phyloP scores from a whole-genome alignment of 2,888 invertebrate genomes.

The Pimpla rufipes region DNA sequence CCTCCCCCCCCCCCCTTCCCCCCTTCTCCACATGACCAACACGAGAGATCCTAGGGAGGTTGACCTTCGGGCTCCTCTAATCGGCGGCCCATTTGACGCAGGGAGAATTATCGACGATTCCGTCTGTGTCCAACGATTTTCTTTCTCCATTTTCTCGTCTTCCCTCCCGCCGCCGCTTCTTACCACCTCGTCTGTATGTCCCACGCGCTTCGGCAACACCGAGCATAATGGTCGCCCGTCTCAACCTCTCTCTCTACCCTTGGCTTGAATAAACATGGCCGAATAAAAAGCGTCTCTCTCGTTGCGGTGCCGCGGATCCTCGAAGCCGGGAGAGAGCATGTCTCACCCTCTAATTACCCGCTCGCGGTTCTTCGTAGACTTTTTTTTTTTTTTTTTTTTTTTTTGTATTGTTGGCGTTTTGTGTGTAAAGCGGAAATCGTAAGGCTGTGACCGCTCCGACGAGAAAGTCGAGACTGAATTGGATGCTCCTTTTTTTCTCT shows the following conservation, averaged over 20 bases:
- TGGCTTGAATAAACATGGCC: constrained; percentile 44
- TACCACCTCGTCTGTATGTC: background rate
- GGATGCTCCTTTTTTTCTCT: background rate
- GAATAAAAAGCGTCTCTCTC: constrained; percentile 43
- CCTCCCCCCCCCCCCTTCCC: background rate
- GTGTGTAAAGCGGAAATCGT: constrained; percentile 56
- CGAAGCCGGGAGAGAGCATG: background rate
- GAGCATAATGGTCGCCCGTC: constrained; percentile 6
- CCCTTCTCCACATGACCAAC: too few relatives aligned
- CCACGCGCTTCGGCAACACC: background rate
- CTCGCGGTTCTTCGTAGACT: background rate
- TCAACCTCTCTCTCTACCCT: constrained; percentile 14
- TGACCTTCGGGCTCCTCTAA: constrained; percentile 20
- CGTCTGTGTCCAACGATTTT: background rate
- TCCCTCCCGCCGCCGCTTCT: background rate
- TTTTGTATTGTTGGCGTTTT: constrained; percentile 23
- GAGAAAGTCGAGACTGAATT: background rate
- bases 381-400: background rate
- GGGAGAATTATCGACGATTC: background rate
- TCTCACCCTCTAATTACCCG: background rate
- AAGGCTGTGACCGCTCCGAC: constrained; percentile 48
- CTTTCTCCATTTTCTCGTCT: background rate
- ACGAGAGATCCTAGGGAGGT: background rate
- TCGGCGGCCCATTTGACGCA: constrained; percentile 36
- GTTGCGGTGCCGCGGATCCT: background rate